Evolutionary conservation across 2,797 vertebrate species (phyloP), one percentile per base, ranked within the genome.

Genomic region (Chiroxiphia lanceolata): DNA sequence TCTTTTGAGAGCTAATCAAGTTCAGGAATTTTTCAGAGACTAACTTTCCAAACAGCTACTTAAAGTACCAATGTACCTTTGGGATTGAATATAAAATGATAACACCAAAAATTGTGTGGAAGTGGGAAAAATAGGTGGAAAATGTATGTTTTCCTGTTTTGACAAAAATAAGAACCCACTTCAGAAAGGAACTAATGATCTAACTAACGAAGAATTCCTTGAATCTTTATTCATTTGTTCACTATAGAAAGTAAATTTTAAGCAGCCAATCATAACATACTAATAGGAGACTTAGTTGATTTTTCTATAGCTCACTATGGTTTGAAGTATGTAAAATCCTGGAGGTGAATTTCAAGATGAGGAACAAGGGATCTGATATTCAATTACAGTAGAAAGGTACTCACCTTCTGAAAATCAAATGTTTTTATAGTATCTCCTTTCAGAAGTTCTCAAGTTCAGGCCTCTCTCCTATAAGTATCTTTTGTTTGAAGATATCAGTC

Each of bases 241-340:
- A 31, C 9, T 45, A 50, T 8, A 64, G 57, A 68, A 68, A 45
- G 3, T 33, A 82, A 84, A 11, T 67, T 93, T 67, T 81, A 29
- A 81, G 23, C 4, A 54, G 3, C 1, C 0, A 1, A 4, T n/a
- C 11, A 8, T 20, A 53, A 57, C 10, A 50, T 56, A 15, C 40
- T 40, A 45, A 20, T 15, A 50, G 26, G 21, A 88, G 22, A 71
- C 6, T 44, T 57, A 27, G 7, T 5, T 59, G 65, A 33, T 69
- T 61, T 83, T 88, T 83, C 23, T 80, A 44, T 25, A 80, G 3
- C 3, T 6, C 27, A 20, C 7, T 68, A 15, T 69, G 36, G 7
- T 17, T 56, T 60, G 7, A 54, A 42, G 31, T 56, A 72, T 63
- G 25, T 64, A 68, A 91, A 89, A 64, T 47, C 4, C 13, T 29